Evolutionary conservation across 2,797 vertebrate genomes (phyloP), one percentile per base, ranked within the genome.

Genomic region (Sebastiscus albofasciatus): DNA sequence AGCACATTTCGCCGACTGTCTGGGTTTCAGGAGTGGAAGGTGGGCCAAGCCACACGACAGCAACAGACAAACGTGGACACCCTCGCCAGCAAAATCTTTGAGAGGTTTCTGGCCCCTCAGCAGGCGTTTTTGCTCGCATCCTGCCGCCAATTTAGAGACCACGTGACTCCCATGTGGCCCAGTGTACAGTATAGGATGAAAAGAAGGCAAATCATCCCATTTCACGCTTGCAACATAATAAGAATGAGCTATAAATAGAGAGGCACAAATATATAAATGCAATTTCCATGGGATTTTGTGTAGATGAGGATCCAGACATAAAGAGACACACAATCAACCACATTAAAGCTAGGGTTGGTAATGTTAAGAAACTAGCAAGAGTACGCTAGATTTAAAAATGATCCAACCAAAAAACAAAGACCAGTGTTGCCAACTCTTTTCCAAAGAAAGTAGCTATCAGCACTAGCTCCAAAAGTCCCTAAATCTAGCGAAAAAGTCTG

Each of bases 131-230:
- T n/a, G 46, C 8, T 52, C 16, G 1, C 11, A 72, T 75, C 31
- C 24, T 24, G 14, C 27, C 72, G 81, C 79, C 89, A 87, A 75
- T 77, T 76, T 70, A 89, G 73, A 77, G 46, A 85, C 79, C 74
- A 73, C 14, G 55, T 59, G 65, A 72, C 70, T 75, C 22, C 26
- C 22, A 56, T 64, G 29, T 61, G 42, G 66, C 52, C 46, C 22
- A 61, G 56, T 61, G 79, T 39, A n/a, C 26, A 78, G 60, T 70
- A 29, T 26, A 36, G 60, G 75, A 73, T 78, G 73, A 83, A 80
- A 80, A 81, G 59, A 74, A 65, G 73, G 76, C 55, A 78, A 84
- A 62, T 80, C 49, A 58, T 77, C 78, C 64, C 2, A 58, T 80
- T 78, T 75, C 33, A 86, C 8, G 66, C 29, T 24, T 54, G 64